Conservation (phyloP, 2,797 vertebrate species). For the Mus minutoides region DNA sequence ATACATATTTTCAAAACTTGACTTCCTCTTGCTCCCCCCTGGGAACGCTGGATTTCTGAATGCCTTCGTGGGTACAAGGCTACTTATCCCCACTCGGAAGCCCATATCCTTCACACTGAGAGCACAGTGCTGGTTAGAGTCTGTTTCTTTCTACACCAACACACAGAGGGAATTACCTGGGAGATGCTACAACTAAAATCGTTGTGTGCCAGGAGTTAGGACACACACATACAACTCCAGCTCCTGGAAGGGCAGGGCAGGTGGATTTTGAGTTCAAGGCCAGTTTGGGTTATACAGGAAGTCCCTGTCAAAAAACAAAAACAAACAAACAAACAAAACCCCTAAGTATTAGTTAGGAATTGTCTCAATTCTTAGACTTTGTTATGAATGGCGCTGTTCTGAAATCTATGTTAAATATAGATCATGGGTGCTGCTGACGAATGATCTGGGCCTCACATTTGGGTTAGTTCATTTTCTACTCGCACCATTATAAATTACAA, state of each 20-base stretch:
- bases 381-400: constrained; percentile 65
- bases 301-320: not conserved
- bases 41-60: not conserved
- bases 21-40: not conserved
- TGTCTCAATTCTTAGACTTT: constrained; percentile 44
- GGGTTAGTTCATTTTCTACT: constrained; percentile 58
- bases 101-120: not conserved
- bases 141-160: not conserved
- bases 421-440: constrained; percentile 55
- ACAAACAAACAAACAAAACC: not conserved
- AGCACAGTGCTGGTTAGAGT: not conserved
- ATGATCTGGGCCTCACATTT: constrained; percentile 44
- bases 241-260: not conserved
- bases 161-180: not conserved
- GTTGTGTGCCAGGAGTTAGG: not conserved
- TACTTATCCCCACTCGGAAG: not conserved
- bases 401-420: constrained; percentile 69
- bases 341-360: not conserved
- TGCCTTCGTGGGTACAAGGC: not conserved
- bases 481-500: constrained; percentile 57
- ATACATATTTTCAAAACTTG: not conserved
- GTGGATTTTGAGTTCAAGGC: not conserved
- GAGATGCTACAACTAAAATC: not conserved
- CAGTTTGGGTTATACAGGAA: not conserved
- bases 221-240: not conserved